phyloP scores from a whole-genome alignment of 2,113 vertebrate genomes.

The Toxostoma redivivum region DNA sequence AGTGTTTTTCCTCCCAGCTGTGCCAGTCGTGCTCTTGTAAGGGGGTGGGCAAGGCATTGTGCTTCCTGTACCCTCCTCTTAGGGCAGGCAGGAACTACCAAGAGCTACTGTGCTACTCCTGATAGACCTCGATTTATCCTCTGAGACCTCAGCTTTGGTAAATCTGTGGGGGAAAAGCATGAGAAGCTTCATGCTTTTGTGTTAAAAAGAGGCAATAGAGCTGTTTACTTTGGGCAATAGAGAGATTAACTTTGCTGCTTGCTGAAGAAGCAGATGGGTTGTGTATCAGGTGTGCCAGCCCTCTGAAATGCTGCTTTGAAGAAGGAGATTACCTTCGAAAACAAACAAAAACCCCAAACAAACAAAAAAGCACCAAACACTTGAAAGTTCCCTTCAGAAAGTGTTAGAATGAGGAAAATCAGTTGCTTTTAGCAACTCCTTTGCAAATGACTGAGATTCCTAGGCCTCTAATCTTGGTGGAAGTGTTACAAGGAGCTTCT shows the following conservation, averaged over 20 bases:
- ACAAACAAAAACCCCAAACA: rapidly evolving
- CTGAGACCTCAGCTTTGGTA: background rate
- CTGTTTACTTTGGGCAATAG: background rate
- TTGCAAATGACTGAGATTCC: background rate
- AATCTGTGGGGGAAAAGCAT: background rate
- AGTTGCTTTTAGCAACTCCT: background rate
- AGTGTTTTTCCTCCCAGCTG: background rate
- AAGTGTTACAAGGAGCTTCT: background rate
- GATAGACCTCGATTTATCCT: background rate
- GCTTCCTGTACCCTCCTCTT: background rate
- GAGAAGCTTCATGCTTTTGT: background rate
- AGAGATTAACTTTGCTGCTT: background rate
- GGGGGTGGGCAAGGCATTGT: background rate
- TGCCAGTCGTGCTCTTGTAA: background rate
- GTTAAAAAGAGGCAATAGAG: background rate
- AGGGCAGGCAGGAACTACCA: background rate
- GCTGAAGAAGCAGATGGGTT: background rate
- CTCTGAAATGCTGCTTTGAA: background rate
- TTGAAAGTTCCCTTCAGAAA: background rate
- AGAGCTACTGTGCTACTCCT: background rate
- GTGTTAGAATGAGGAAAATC: background rate
- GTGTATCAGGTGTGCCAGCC: background rate
- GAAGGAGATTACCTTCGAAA: background rate
- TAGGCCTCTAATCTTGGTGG: background rate
- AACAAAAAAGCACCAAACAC: background rate